Conservation (phyloP, 2,888 invertebrate species). For the Rhogogaster chlorosoma region DNA sequence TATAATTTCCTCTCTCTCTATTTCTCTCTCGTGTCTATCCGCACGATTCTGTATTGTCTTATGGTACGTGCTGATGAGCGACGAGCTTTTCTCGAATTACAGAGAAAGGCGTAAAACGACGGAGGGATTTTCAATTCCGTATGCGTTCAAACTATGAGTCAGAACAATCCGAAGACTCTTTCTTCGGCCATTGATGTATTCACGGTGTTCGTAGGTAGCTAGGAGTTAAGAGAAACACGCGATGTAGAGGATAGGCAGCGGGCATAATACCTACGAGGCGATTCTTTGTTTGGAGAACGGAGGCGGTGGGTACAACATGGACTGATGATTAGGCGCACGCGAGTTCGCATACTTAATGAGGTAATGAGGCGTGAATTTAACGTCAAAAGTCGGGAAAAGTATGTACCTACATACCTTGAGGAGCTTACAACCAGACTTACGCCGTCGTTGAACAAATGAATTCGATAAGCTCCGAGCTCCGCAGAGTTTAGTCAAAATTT, state of each 20-base stretch:
- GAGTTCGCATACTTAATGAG: slow-evolving; percentile 37
- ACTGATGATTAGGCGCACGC: slow-evolving; percentile 38
- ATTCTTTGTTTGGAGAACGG: slow-evolving; percentile 45
- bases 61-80: neutral
- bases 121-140: neutral
- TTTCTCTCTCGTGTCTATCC: neutral
- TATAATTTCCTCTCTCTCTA: neutral
- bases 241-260: neutral
- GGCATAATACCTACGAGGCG: neutral
- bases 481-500: neutral
- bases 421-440: neutral
- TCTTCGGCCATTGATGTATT: neutral
- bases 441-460: neutral
- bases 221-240: neutral
- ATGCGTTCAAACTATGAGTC: neutral
- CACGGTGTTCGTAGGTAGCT: neutral
- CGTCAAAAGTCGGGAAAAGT: neutral
- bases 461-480: neutral
- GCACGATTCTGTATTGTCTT: neutral
- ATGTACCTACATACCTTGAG: neutral
- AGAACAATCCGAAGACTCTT: neutral
- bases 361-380: slow-evolving; percentile 16
- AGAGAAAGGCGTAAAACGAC: neutral
- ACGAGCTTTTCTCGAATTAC: neutral
- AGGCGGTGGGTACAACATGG: slow-evolving; percentile 29